Evolutionary conservation across 2,797 vertebrate genomes (phyloP), one percentile per base, ranked within the genome.

Genomic region (Pangasius macronema): DNA sequence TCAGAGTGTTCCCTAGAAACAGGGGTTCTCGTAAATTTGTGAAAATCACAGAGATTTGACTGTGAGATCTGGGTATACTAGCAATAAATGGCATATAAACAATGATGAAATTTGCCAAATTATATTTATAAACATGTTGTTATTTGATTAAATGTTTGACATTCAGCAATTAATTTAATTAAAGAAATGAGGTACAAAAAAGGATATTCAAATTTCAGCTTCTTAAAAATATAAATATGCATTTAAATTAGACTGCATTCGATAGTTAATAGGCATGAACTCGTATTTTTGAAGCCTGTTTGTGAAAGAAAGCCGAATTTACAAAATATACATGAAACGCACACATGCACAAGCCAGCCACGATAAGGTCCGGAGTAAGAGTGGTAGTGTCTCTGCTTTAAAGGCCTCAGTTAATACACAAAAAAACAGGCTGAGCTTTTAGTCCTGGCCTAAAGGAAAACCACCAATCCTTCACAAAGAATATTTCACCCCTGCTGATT

Each of bases 401-500:
- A 94, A 93, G 94, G 92, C 94, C 92, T 72, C 96, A 94, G 94
- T 96, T 96, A 96, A 95, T 93, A 91, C 93, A 93, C 92, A 94
- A 96, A 96, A 96, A 42, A 96, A 93, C 95, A 94, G 92, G 90
- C 91, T 86, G 70, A 89, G 95, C 95, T 96, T 96, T 96, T 95
- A 96, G 93, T 92, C 90, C 91, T 89, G 93, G 92, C 91, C 87
- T 83, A 93, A 93, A 96, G 94, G 93, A 95, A 96, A 96, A 96
- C 96, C 96, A 95, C 95, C 94, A 95, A 95, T 96, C 93, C 92
- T 88, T 81, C 90, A 95, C 92, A 88, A 96, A 95, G 93, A 96
- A 96, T 96, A 96, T 96, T 96, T 96, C 95, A 96, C 95, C 95
- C 95, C 95, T 94, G 89, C 94, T 94, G 94, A 95, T 91, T 94